Evolutionary conservation across 2,888 invertebrate genomes (phyloP).

Genomic region (Eurytoma californica): DNA sequence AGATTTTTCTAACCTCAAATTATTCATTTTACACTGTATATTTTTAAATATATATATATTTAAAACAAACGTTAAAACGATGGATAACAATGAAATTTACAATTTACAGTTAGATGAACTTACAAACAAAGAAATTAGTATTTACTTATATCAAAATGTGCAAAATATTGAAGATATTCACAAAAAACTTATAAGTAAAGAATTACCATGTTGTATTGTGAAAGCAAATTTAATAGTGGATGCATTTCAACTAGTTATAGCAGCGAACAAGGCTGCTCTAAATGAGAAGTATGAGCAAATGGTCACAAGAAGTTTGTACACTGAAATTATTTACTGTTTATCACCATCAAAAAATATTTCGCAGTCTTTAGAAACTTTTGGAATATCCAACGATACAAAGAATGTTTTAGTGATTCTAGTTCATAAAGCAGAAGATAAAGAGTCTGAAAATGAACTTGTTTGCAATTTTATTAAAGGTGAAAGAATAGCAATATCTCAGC

Average conservation of each 20-base stretch:
- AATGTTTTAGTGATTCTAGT: constrained; percentile 76
- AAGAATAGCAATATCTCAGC: constrained; percentile 74
- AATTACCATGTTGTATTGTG: constrained; percentile 79
- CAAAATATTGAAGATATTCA: constrained; percentile 78
- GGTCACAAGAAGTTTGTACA: constrained; percentile 80
- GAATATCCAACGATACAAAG: constrained; percentile 76
- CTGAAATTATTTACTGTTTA: constrained; percentile 83
- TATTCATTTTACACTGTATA: no score
- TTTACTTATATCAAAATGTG: constrained; percentile 78
- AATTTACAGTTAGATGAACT: constrained; percentile 73
- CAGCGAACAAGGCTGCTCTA: constrained; percentile 81
- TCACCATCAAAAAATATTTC: constrained; percentile 83
- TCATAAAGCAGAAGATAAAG: constrained; percentile 65
- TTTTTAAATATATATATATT: background rate
- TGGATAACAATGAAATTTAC: constrained; percentile 49
- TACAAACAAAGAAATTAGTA: constrained; percentile 74
- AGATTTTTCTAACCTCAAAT: no score
- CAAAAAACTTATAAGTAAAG: constrained; percentile 77
- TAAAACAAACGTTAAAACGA: background rate
- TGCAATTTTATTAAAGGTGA: constrained; percentile 78
- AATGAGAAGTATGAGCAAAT: constrained; percentile 75
- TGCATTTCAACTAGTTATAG: constrained; percentile 80
- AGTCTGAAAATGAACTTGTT: constrained; percentile 68
- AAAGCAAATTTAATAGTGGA: constrained; percentile 80
- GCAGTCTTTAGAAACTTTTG: constrained; percentile 82